Evolutionary conservation across 2,888 invertebrate species (phyloP), one percentile per base, ranked within the genome.

Genomic region (Noctua fimbriata): DNA sequence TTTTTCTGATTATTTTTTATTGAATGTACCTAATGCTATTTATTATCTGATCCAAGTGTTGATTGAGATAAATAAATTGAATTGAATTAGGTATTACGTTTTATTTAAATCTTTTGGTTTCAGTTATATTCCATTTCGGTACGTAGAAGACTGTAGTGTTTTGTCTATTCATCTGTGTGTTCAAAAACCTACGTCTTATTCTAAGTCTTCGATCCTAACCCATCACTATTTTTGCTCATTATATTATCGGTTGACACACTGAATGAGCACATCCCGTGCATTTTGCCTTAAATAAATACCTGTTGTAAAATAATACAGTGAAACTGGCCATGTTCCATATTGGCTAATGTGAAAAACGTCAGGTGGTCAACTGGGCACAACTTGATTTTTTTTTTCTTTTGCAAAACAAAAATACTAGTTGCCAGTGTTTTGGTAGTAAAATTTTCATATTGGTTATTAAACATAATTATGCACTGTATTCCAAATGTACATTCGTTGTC

Each of bases 261-360:
- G 52, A 80, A 70, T 44, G 47, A 18, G n/a, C 36, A 41, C 69
- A 80, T 76, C 70, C 47, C 55, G 67, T 76, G 36, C 67, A 79
- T 71, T 77, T 67, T 44, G 60, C 32, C 60, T 90, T 91, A 91
- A 91, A 91, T 89, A 71, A 92, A 92, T 93, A 92, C 91, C 86
- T 88, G 92, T 92, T 93, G 94, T 93, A 95, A 95, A 92, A 91
- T 94, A 94, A 94, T 94, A 95, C 92, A 85, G 87, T 91, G 93
- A 92, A 93, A 93, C 91, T 90, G 84, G 91, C 92, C 93, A 89
- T 89, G 93, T 93, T 93, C 92, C 90, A 87, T 91, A 91, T 89
- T 92, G 76, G 80, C 91, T 90, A 92, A 92, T 87, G 90, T 89
- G 79, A 81, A 76, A 79, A 89, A 94, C 91, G 94, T 95, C 95